These are phyloP conservation scores for Sacculina carcini DNA, from an alignment of 2,888 invertebrate genomes.

Conservation along the genomic window DNA sequence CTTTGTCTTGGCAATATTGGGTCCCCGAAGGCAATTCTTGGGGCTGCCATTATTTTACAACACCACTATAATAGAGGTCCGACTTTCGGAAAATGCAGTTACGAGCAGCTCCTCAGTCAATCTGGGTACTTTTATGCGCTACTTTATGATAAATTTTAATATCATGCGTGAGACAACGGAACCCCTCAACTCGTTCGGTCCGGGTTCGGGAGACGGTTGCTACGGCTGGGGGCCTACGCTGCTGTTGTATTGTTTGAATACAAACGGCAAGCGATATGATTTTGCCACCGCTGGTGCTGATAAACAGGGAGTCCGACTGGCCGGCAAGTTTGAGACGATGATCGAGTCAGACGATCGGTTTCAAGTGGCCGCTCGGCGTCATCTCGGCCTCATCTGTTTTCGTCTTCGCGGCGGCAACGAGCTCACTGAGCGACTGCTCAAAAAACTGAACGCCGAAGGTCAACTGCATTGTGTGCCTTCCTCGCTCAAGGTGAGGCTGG, in stretches of 20 bases:
- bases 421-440: slow-evolving; percentile 56
- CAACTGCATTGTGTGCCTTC: slow-evolving; percentile 77
- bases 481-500: slow-evolving; percentile 43
- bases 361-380: slow-evolving; percentile 61
- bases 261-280: background rate
- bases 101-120: too few species aligned
- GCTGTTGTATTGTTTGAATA: background rate
- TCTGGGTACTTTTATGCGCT: too few species aligned
- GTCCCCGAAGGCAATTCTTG: too few species aligned
- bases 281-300: background rate
- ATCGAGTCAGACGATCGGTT: slow-evolving; percentile 58
- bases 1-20: too few species aligned
- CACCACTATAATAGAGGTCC: too few species aligned
- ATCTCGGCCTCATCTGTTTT: slow-evolving; percentile 73
- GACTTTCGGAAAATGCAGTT: too few species aligned
- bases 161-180: too few species aligned
- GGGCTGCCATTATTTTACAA: too few species aligned
- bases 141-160: too few species aligned
- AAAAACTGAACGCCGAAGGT: slow-evolving; percentile 60
- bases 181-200: too few species aligned
- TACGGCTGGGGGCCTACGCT: background rate
- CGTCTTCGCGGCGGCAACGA: slow-evolving; percentile 51
- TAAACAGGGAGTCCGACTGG: slow-evolving; percentile 52
- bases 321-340: slow-evolving; percentile 66
- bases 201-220: background rate